phyloP scores from a whole-genome alignment of 2,797 vertebrate species.

The Phoeniculus purpureus region DNA sequence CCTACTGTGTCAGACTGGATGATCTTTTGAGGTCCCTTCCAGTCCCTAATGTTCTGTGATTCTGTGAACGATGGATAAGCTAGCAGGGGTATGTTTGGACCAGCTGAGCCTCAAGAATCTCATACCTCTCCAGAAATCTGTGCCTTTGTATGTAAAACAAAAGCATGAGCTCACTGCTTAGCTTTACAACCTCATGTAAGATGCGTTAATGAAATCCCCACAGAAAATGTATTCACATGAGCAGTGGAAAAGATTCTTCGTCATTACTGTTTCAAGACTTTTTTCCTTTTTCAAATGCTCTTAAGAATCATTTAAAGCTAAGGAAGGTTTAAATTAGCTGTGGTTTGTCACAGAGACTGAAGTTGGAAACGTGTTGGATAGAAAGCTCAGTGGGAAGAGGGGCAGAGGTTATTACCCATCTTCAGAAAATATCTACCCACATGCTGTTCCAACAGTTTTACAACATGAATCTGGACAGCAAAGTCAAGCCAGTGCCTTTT shows the following conservation, averaged over 20 bases:
- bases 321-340: neutral
- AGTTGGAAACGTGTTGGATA: neutral
- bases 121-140: neutral
- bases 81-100: neutral
- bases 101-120: neutral
- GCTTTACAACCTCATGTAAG: neutral
- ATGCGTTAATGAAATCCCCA: neutral
- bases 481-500: neutral
- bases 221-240: neutral
- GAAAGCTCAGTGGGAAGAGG: neutral
- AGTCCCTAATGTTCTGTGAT: neutral
- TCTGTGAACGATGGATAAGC: neutral
- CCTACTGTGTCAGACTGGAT: too few species aligned
- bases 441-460: neutral
- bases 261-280: neutral
- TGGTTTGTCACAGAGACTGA: neutral
- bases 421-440: neutral
- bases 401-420: slow-evolving; percentile 6
- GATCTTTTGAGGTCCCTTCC: too few species aligned
- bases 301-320: neutral
- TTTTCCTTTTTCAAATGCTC: neutral
- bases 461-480: neutral
- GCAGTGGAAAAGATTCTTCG: neutral
- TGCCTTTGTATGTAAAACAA: neutral
- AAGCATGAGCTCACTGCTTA: neutral